These are phyloP conservation scores for Boloria euphrosyne DNA, from an alignment of 2,888 invertebrate species.

Conservation along the genomic window DNA sequence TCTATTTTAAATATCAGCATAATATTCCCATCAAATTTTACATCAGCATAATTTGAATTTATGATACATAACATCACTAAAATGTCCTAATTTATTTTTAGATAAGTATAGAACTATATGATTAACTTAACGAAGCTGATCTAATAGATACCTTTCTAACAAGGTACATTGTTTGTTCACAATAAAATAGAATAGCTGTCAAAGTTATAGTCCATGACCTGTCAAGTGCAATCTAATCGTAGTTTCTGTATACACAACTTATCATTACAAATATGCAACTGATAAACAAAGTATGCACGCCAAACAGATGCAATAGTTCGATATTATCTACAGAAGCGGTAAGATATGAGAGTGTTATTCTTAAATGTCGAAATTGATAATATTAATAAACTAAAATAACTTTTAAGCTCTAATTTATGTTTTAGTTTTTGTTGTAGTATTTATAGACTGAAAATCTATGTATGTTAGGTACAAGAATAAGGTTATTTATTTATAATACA, in stretches of 20 bases:
- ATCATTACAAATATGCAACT: slow-evolving; percentile 47
- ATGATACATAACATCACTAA: too few species aligned
- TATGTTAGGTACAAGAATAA: too few species aligned
- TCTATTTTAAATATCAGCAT: too few species aligned
- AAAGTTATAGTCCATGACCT: slow-evolving; percentile 30
- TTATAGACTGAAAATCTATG: too few species aligned
- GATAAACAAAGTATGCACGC: slow-evolving; percentile 36
- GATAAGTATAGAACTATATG: not conserved
- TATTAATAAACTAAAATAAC: not conserved
- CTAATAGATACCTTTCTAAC: too few species aligned
- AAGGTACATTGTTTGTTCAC: not conserved
- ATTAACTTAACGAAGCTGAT: slow-evolving; percentile 9
- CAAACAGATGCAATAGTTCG: slow-evolving; percentile 24
- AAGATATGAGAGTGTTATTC: slow-evolving; percentile 2
- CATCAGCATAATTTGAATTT: too few species aligned
- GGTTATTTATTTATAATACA: too few species aligned
- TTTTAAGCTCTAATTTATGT: not conserved
- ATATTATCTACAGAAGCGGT: slow-evolving; percentile 20
- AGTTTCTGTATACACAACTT: slow-evolving; percentile 34
- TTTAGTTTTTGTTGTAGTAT: too few species aligned
- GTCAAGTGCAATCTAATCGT: slow-evolving; percentile 33
- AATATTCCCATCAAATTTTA: too few species aligned
- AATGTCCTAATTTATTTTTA: not conserved
- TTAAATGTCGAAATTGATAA: not conserved
- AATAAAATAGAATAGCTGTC: slow-evolving; percentile 10